Conservation (phyloP, 2,888 invertebrate species). For the Ectemnius continuus region DNA sequence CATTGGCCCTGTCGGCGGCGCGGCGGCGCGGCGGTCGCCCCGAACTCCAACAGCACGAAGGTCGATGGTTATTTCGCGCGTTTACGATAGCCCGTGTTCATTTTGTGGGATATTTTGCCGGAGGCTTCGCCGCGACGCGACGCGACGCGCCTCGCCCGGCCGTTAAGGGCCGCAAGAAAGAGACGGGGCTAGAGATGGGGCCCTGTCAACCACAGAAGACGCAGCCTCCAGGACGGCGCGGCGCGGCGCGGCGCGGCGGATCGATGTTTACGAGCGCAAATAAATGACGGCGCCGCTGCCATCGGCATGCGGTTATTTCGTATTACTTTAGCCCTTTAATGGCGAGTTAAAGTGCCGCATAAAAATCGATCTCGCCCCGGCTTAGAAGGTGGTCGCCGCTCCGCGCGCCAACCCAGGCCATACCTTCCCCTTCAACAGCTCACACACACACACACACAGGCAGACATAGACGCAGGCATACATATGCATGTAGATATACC, state of each 20-base stretch:
- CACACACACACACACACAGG: too few relatives aligned
- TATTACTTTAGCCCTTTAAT: constrained; percentile 74
- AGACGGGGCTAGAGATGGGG: constrained; percentile 23
- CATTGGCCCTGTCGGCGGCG: background rate
- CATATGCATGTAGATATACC: too few relatives aligned
- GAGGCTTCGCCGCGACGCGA: constrained; percentile 43
- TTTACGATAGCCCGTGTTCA: constrained; percentile 69
- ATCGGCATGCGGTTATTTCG: constrained; percentile 69
- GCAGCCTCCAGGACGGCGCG: constrained; percentile 16
- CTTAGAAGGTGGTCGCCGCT: constrained; percentile 56
- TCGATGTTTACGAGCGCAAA: constrained; percentile 76
- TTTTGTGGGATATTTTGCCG: constrained; percentile 61
- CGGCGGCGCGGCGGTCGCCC: too few relatives aligned
- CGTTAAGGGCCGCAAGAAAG: background rate
- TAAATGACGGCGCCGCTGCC: constrained; percentile 66
- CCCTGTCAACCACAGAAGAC: constrained; percentile 30
- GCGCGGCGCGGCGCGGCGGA: too few relatives aligned
- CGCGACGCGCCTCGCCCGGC: constrained; percentile 28
- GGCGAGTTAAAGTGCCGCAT: constrained; percentile 72
- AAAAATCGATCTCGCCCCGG: constrained; percentile 65
- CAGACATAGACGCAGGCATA: too few relatives aligned
- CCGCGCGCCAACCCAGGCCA: constrained; percentile 2
- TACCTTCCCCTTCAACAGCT: too few relatives aligned
- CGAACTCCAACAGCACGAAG: constrained; percentile 34
- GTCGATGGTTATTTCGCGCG: constrained; percentile 68